Evolutionary conservation across 2,113 vertebrate species (phyloP).

Genomic region (Corythaixoides concolor): DNA sequence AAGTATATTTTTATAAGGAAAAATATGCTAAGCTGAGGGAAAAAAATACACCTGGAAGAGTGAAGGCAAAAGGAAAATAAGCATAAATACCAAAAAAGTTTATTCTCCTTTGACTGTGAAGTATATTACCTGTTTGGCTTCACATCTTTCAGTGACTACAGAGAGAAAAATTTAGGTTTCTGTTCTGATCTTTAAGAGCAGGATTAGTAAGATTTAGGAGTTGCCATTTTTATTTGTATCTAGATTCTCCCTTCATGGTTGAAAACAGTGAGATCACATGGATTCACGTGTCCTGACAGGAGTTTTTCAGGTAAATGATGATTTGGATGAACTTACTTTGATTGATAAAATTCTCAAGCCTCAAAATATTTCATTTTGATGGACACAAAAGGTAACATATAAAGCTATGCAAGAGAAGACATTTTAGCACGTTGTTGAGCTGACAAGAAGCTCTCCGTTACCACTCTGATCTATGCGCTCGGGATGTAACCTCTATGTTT

Average conservation of each 20-base stretch:
- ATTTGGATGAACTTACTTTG: neutral
- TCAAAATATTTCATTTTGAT: neutral
- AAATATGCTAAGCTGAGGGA: neutral
- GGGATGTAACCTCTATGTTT: neutral
- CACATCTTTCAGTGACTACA: neutral
- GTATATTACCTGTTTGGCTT: neutral
- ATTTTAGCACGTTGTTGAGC: neutral
- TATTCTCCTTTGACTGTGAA: neutral
- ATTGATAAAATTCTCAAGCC: constrained; percentile 3
- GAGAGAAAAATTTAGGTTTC: neutral
- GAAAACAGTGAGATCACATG: neutral
- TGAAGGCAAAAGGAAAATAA: neutral
- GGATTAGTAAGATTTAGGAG: neutral
- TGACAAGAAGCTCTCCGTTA: neutral
- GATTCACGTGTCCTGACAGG: neutral
- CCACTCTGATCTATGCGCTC: neutral
- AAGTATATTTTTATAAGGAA: constrained; percentile 42
- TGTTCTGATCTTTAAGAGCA: neutral
- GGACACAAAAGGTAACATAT: neutral
- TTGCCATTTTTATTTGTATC: neutral
- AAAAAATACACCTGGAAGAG: neutral
- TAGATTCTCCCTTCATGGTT: neutral
- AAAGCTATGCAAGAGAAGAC: neutral
- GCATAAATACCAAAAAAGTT: neutral
- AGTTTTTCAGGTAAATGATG: neutral